Conservation (phyloP, 2,797 vertebrate species). For the Capromys pilorides region DNA sequence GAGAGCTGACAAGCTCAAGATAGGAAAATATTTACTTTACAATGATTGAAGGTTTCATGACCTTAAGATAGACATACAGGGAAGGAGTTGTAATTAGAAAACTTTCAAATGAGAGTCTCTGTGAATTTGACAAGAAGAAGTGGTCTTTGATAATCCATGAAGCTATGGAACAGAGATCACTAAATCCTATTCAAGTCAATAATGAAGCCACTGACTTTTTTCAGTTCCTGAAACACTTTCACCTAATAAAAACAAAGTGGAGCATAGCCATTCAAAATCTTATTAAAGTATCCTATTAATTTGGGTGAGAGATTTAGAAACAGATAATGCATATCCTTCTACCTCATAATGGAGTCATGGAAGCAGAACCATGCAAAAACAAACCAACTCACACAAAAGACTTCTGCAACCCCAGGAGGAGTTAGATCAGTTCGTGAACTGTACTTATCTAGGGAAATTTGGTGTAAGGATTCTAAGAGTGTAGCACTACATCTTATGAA, state of each 20-base stretch:
- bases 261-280: slow-evolving; percentile 21
- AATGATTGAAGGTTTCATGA: background rate
- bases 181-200: slow-evolving; percentile 47
- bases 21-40: slow-evolving; percentile 19
- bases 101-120: background rate
- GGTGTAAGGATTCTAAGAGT: background rate
- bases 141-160: slow-evolving; percentile 55
- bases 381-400: background rate
- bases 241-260: slow-evolving; percentile 51
- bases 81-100: background rate
- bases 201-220: slow-evolving; percentile 26
- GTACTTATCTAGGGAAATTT: background rate
- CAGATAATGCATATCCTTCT: background rate
- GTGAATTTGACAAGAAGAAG: slow-evolving; percentile 50
- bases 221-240: slow-evolving; percentile 16
- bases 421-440: background rate
- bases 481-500: background rate
- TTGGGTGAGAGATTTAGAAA: background rate
- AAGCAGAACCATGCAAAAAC: background rate
- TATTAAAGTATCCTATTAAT: background rate
- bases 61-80: background rate
- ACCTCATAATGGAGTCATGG: background rate
- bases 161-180: background rate
- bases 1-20: background rate
- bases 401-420: background rate